A percentile compares a stretch with the other conserved stretches of the same genome.
phyloP scores from a whole-genome alignment of 2,888 invertebrate species.

The Chrysopilus asiliformis region DNA sequence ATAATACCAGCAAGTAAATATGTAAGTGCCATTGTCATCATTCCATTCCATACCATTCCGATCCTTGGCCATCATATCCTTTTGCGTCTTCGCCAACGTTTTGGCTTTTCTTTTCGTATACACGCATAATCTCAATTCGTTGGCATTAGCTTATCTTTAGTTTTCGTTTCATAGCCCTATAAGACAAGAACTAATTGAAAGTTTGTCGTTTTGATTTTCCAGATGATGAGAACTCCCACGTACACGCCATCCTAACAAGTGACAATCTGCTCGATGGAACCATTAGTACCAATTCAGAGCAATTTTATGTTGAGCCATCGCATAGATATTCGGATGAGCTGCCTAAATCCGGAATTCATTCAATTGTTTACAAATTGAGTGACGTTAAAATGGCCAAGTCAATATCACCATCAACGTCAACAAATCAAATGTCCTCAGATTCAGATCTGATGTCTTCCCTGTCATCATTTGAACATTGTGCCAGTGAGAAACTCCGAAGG shows the following conservation, averaged over 20 bases:
- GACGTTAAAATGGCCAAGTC: constrained; percentile 46
- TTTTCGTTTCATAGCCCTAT: too few species aligned
- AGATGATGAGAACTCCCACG: constrained; percentile 71
- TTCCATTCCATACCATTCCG: too few species aligned
- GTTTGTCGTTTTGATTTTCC: constrained; percentile 27
- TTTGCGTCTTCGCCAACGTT: too few species aligned
- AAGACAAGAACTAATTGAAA: neutral
- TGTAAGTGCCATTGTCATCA: too few species aligned
- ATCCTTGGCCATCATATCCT: too few species aligned
- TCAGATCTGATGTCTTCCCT: neutral
- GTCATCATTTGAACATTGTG: constrained; percentile 27
- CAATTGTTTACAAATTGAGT: constrained; percentile 69
- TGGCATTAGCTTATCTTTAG: too few species aligned
- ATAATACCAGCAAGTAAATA: too few species aligned
- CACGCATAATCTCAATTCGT: too few species aligned
- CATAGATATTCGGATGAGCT: constrained; percentile 39
- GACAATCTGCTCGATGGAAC: constrained; percentile 85
- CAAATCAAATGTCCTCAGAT: constrained; percentile 21
- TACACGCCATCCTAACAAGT: constrained; percentile 73
- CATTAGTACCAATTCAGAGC: constrained; percentile 61
- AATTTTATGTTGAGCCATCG: constrained; percentile 64
- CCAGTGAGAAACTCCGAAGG: constrained; percentile 30
- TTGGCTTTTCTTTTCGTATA: too few species aligned
- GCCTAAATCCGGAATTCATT: constrained; percentile 48
- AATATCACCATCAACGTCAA: constrained; percentile 44